phyloP scores from a whole-genome alignment of 2,888 invertebrate genomes.

The Teinopalpus imperialis region DNA sequence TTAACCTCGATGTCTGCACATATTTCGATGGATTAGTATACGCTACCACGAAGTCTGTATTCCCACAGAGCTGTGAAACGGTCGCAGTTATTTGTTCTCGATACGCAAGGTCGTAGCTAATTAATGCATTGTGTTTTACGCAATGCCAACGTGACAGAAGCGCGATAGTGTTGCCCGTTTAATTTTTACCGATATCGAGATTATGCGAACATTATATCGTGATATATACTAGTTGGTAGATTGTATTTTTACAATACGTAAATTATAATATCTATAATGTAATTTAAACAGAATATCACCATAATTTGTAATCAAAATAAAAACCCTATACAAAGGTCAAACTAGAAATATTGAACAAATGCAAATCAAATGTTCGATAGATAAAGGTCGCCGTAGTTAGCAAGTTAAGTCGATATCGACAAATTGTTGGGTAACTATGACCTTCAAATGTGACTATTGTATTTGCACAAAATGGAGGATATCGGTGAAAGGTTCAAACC shows the following conservation, averaged over 20 bases:
- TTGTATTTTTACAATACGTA: no score
- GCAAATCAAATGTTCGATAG: not conserved
- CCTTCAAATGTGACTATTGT: conserved; percentile 13
- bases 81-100: conserved; percentile 15
- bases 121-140: conserved; percentile 22
- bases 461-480: conserved; percentile 4
- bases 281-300: no score
- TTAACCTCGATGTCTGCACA: no score
- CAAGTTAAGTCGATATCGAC: conserved; percentile 1
- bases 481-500: conserved; percentile 9
- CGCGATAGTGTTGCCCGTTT: conserved; percentile 1
- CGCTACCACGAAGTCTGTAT: no score
- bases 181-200: conserved; percentile 17
- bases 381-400: conserved; percentile 1
- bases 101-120: conserved; percentile 19
- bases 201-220: no score
- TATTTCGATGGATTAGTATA: no score
- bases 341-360: not conserved
- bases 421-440: not conserved
- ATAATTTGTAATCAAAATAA: no score
- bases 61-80: not conserved
- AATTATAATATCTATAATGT: no score
- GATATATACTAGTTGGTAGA: no score
- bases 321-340: no score
- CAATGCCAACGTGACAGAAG: conserved; percentile 18